Evolutionary conservation across 2,797 vertebrate species (phyloP).

Genomic region (Rhinella marina): DNA sequence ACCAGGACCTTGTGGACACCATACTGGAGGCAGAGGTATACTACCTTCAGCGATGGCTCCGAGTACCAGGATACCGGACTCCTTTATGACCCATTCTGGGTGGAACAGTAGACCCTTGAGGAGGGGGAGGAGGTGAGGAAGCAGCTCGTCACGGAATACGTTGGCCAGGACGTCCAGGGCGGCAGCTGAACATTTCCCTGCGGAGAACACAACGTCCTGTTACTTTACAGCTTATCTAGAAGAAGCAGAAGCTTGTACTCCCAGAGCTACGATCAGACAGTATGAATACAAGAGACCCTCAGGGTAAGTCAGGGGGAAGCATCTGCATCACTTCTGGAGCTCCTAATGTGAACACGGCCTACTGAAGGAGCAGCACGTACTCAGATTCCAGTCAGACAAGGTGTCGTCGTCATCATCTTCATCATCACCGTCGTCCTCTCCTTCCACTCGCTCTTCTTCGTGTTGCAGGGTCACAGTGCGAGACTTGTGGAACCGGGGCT

Average conservation of each 20-base stretch:
- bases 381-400: conserved; percentile 91
- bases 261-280: conserved; percentile 60
- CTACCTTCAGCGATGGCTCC: conserved; percentile 91
- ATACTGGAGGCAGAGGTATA: too few species aligned
- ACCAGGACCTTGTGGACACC: background rate
- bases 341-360: background rate
- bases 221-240: background rate
- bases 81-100: conserved; percentile 94
- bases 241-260: background rate
- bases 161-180: conserved; percentile 92
- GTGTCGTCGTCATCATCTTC: conserved; percentile 91
- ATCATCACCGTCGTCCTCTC: conserved; percentile 86
- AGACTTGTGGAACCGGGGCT: conserved; percentile 94
- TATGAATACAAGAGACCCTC: conserved; percentile 63
- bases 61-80: conserved; percentile 91
- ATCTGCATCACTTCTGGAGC: conserved; percentile 56
- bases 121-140: conserved; percentile 88
- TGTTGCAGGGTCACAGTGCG: conserved; percentile 91
- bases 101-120: conserved; percentile 93
- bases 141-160: conserved; percentile 91
- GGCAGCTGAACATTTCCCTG: conserved; percentile 93
- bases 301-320: conserved; percentile 22
- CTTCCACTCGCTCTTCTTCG: conserved; percentile 83
- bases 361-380: conserved; percentile 72
- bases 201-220: background rate